Evolutionary conservation across 1,140 invertebrate genomes (phyloP).

Genomic region (Cryptotermes secundus): DNA sequence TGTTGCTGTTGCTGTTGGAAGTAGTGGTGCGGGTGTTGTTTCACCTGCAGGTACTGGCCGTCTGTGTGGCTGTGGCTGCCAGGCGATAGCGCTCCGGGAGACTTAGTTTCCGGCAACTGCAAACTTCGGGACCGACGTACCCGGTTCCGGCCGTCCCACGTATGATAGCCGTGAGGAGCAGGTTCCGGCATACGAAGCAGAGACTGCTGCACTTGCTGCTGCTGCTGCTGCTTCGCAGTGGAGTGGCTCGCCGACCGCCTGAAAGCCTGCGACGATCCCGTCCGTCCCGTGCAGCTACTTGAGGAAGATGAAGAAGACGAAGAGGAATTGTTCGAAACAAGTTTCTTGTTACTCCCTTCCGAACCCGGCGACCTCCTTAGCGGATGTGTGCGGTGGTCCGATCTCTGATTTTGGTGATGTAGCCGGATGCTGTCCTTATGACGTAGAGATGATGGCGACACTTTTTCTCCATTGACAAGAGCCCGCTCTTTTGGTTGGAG

Average conservation of each 20-base stretch:
- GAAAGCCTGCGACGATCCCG: conserved; percentile 47
- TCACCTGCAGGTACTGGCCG: conserved; percentile 27
- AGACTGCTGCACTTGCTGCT: conserved; percentile 46
- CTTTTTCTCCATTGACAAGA: conserved; percentile 43
- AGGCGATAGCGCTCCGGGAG: conserved; percentile 42
- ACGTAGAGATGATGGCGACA: conserved; percentile 47
- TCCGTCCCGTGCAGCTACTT: conserved; percentile 44
- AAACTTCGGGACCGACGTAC: conserved; percentile 57
- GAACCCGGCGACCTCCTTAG: conserved; percentile 51
- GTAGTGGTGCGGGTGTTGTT: conserved; percentile 25
- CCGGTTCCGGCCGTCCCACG: conserved; percentile 40
- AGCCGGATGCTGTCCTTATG: conserved; percentile 10
- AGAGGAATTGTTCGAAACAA: conserved; percentile 50
- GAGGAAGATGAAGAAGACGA: conserved; percentile 46
- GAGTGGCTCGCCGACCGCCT: conserved; percentile 41
- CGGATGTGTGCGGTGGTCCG: conserved; percentile 30
- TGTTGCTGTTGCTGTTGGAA: background rate
- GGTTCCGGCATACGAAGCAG: background rate
- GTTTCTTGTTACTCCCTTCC: conserved; percentile 48
- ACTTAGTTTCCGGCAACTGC: conserved; percentile 56
- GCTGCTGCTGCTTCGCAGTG: conserved; percentile 37
- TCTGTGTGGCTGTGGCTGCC: conserved; percentile 26
- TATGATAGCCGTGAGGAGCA: conserved; percentile 24
- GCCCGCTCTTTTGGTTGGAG: conserved; percentile 24
- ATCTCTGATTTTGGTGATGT: conserved; percentile 40